Evolutionary conservation across 2,797 vertebrate species (phyloP), one percentile per base, ranked within the genome.

Genomic region (Crypturellus tataupa): DNA sequence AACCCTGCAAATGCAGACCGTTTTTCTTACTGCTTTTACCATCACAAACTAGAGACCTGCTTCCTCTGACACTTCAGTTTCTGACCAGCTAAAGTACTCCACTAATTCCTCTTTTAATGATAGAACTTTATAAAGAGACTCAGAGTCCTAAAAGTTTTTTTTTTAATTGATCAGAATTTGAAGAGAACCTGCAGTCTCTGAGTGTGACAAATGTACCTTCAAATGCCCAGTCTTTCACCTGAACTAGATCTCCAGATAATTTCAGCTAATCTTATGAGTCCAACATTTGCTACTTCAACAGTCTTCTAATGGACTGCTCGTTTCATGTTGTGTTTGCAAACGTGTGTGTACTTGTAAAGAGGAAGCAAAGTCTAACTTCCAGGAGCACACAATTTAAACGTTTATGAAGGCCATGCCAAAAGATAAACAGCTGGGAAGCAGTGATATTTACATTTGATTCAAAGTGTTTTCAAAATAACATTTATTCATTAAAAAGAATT

Each of bases 401-500:
- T 53, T 59, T 88, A 40, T 37, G 40, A 79, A 40, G 67, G 29
- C 39, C 70, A 12, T 40, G 79, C 37, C 49, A 91, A 51, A 89
- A 92, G 40, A 73, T 17, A 81, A 94, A 64, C 27, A 89, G 25
- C 35, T 79, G 78, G 9, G 37, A 55, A 89, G 94, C 46, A 91
- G 23, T 62, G 88, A 39, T 62, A 76, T 47, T 82, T 71, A 67
- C 49, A 73, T 9, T 16, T 56, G 59, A 76, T 77, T 79, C 75
- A 62, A 80, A 79, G 35, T n/a, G 53, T 80, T 31, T 79, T 95
- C 62, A 92, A 89, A 91, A 80, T 39, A 12, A 1, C 3, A 85
- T 51, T 95, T 80, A 71, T 75, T 94, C 88, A 13, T 25, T 77
- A 46, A 90, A 87, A 92, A 89, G 78, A 10, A 49, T 94, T 91